These are phyloP conservation scores for Fopius arisanus DNA, from an alignment of 1,140 invertebrate genomes.

Conservation along the genomic window DNA sequence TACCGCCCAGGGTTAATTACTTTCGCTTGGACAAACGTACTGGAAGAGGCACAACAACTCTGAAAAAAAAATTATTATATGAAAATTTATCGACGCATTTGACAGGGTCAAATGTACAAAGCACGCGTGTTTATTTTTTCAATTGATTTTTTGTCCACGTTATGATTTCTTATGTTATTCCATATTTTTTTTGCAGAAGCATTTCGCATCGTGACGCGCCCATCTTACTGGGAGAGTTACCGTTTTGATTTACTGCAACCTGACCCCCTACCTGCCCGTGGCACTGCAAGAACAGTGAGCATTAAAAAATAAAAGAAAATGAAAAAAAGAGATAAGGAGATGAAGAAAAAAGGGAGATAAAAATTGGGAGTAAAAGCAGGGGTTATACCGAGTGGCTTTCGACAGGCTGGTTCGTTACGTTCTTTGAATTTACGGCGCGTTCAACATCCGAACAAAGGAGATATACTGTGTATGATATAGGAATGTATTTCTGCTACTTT, in stretches of 20 bases:
- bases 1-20: conserved; percentile 14
- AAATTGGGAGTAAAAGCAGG: conserved; percentile 18
- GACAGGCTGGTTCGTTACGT: conserved; percentile 61
- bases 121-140: conserved; percentile 12
- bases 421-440: conserved; percentile 56
- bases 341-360: conserved; percentile 18
- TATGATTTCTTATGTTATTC: conserved; percentile 2
- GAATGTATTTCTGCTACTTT: conserved; percentile 10
- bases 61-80: conserved; percentile 6
- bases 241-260: conserved; percentile 43
- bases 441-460: conserved; percentile 46
- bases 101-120: background rate
- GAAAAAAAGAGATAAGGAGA: background rate
- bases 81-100: conserved; percentile 26
- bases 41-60: background rate
- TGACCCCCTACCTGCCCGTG: background rate
- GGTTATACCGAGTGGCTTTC: conserved; percentile 59
- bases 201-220: background rate
- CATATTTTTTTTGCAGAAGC: background rate
- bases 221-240: conserved; percentile 27
- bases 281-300: background rate
- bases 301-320: conserved; percentile 38
- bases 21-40: conserved; percentile 1
- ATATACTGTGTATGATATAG: conserved; percentile 10
- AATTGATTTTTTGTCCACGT: conserved; percentile 23